phyloP scores from a whole-genome alignment of 2,888 invertebrate genomes.

The Linyphia triangularis region DNA sequence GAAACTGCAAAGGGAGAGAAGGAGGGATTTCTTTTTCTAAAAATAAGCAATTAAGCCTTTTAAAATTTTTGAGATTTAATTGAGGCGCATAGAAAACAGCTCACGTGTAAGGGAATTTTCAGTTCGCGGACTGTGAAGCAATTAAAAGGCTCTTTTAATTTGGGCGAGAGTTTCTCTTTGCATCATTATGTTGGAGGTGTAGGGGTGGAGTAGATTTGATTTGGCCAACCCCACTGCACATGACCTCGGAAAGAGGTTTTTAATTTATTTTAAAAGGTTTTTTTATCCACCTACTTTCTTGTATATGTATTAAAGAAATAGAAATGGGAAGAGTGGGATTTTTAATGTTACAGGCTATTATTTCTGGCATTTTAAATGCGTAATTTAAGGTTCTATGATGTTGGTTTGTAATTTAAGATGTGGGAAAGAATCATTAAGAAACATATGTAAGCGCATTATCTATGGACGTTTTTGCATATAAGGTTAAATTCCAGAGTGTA shows the following conservation, averaged over 20 bases:
- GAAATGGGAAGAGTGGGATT: neutral
- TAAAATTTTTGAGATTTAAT: slow-evolving; percentile 71
- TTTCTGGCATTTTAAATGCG: slow-evolving; percentile 25
- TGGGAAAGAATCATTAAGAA: slow-evolving; percentile 6
- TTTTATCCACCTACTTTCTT: slow-evolving; percentile 2
- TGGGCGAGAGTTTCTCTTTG: slow-evolving; percentile 22
- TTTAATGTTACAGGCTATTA: slow-evolving; percentile 13
- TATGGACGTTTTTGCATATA: too few relatives aligned
- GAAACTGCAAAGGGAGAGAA: slow-evolving; percentile 53
- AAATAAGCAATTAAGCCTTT: slow-evolving; percentile 72
- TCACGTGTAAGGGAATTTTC: slow-evolving; percentile 39
- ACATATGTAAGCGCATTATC: neutral
- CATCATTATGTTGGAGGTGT: slow-evolving; percentile 55
- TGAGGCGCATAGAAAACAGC: slow-evolving; percentile 59
- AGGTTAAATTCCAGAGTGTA: too few relatives aligned
- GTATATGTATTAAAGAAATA: neutral
- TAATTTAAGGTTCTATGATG: slow-evolving; percentile 15
- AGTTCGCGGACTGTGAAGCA: slow-evolving; percentile 51
- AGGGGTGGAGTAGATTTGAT: slow-evolving; percentile 41
- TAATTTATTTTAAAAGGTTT: neutral
- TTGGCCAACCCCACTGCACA: slow-evolving; percentile 10
- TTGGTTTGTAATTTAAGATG: slow-evolving; percentile 1
- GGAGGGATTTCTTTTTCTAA: slow-evolving; percentile 36
- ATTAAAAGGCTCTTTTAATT: slow-evolving; percentile 69
- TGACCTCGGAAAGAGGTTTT: neutral